phyloP scores from a whole-genome alignment of 2,888 invertebrate genomes.

The Synergus gifuensis region DNA sequence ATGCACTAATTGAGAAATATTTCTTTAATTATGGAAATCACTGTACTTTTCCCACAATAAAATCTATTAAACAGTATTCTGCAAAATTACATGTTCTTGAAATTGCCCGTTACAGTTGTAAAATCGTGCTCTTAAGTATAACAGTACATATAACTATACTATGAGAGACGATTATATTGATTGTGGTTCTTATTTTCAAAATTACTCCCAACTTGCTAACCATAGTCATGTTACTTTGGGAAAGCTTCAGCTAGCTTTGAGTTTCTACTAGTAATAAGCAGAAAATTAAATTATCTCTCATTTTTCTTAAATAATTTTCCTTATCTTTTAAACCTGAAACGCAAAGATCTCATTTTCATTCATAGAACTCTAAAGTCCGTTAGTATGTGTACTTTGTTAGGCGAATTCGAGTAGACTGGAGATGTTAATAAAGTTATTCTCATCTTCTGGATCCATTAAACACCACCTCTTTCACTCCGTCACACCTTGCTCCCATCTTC shows the following conservation, averaged over 20 bases:
- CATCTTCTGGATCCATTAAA: constrained; percentile 14
- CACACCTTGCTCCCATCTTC: neutral
- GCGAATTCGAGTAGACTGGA: neutral
- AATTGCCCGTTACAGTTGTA: neutral
- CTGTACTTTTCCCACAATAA: neutral
- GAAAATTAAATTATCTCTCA: neutral
- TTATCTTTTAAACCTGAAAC: neutral
- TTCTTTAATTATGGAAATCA: neutral
- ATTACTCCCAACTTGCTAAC: neutral
- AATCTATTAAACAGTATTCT: neutral
- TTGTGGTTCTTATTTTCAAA: constrained; percentile 2
- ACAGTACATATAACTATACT: neutral
- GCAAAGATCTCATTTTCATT: neutral
- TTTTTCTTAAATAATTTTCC: neutral
- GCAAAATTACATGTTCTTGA: constrained; percentile 10
- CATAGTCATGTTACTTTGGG: neutral
- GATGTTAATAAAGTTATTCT: constrained; percentile 14
- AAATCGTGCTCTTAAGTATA: constrained; percentile 1
- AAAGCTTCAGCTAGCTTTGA: neutral
- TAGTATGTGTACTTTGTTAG: neutral
- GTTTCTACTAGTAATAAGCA: neutral
- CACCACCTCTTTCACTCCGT: neutral
- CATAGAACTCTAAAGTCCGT: neutral
- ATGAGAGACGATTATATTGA: neutral
- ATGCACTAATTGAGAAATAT: neutral